Evolutionary conservation across 2,888 invertebrate genomes (phyloP).

Genomic region (Drosophila hamatofila): DNA sequence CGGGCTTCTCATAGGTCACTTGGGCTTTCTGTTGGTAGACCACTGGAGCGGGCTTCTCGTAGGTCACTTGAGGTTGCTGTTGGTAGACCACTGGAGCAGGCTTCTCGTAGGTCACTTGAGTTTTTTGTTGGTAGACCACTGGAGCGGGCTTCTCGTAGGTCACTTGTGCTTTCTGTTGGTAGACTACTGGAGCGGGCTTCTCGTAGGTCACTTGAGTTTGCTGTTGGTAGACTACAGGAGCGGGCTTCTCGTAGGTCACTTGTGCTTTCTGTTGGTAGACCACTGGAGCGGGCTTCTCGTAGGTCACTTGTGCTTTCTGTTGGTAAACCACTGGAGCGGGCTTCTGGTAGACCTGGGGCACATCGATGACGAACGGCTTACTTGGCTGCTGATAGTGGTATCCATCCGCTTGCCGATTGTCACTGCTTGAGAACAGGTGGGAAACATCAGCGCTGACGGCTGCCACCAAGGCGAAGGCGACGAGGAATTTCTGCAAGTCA

Average conservation of each 20-base stretch:
- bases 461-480: conserved; percentile 80
- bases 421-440: conserved; percentile 80
- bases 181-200: conserved; percentile 10
- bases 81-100: conserved; percentile 26
- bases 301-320: conserved; percentile 26
- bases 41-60: conserved; percentile 21
- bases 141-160: conserved; percentile 17
- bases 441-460: conserved; percentile 81
- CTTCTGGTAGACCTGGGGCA: conserved; percentile 53
- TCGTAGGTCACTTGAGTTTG: conserved; percentile 29
- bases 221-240: conserved; percentile 28
- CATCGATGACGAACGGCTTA: conserved; percentile 69
- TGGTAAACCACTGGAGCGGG: conserved; percentile 26
- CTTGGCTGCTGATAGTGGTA: conserved; percentile 75
- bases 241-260: conserved; percentile 21
- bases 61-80: too few relatives aligned
- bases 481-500: conserved; percentile 76
- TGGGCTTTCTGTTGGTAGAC: conserved; percentile 22
- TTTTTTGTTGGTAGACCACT: conserved; percentile 12
- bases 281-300: conserved; percentile 17
- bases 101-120: conserved; percentile 18
- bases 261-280: conserved; percentile 22
- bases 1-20: conserved; percentile 22
- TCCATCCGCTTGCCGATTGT: conserved; percentile 81
- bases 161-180: conserved; percentile 29